These are phyloP conservation scores for Apis cerana DNA, from an alignment of 1,140 invertebrate species.

Conservation along the genomic window DNA sequence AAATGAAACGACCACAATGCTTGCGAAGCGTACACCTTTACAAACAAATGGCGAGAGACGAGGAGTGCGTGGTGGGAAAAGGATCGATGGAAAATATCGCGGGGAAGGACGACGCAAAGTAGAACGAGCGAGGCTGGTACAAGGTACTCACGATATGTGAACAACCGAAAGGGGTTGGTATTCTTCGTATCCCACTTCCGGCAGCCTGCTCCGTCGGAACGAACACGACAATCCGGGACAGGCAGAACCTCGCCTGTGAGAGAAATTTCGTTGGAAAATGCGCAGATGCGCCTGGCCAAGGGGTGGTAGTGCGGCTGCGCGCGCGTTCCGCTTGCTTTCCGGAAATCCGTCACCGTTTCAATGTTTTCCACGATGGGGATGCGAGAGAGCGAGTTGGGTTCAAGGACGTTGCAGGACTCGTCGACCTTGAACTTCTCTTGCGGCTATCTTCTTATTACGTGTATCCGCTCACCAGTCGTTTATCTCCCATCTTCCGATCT, in stretches of 20 bases:
- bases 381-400: constrained; percentile 30
- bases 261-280: constrained; percentile 68
- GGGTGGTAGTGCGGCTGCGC: constrained; percentile 26
- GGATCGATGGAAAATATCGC: background rate
- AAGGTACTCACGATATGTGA: constrained; percentile 61
- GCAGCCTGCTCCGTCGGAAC: constrained; percentile 51
- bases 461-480: background rate
- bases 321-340: constrained; percentile 49
- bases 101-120: background rate
- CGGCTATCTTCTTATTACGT: background rate
- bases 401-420: constrained; percentile 52
- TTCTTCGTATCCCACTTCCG: constrained; percentile 46
- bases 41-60: background rate
- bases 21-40: background rate
- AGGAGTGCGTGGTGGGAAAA: too few species aligned
- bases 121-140: background rate
- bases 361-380: constrained; percentile 34
- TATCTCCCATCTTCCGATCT: background rate
- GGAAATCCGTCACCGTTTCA: constrained; percentile 50
- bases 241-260: constrained; percentile 69
- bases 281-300: constrained; percentile 67
- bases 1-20: background rate
- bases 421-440: constrained; percentile 59
- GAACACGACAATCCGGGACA: constrained; percentile 62
- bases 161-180: constrained; percentile 34